Evolutionary conservation across 2,113 vertebrate genomes (phyloP).

Genomic region (Equus przewalskii): DNA sequence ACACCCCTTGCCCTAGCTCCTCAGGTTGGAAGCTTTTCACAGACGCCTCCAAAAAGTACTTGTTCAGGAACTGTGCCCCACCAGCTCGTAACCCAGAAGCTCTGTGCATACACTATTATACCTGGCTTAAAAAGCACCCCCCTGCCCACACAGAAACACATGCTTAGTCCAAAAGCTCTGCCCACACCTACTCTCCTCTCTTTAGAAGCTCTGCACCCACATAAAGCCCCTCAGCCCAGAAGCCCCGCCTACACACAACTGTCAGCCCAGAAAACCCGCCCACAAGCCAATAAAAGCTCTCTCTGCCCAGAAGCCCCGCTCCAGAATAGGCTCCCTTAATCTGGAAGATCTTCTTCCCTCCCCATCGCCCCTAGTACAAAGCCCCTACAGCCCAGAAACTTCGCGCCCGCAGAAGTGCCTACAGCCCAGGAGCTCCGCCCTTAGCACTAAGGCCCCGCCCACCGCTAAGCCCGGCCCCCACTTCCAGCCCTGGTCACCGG

Average conservation of each 20-base stretch:
- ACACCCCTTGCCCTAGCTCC: neutral
- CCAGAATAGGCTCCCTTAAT: neutral
- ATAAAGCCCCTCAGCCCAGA: slow-evolving; percentile 5
- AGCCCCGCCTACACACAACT: slow-evolving; percentile 62
- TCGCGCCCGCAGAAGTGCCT: neutral
- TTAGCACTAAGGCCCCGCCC: neutral
- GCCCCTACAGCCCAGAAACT: neutral
- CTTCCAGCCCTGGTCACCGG: rapidly evolving
- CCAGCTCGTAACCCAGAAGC: slow-evolving; percentile 3
- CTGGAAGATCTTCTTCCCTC: neutral
- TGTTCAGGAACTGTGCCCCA: neutral
- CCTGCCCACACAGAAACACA: neutral
- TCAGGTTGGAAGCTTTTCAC: neutral
- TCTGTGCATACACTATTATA: neutral
- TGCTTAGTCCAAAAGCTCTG: slow-evolving; percentile 4
- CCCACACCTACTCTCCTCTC: slow-evolving; percentile 50
- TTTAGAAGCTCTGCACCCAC: slow-evolving; percentile 60
- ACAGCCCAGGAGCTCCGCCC: neutral
- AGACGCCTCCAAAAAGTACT: neutral
- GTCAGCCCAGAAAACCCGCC: slow-evolving; percentile 64
- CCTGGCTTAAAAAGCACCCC: slow-evolving; percentile 3
- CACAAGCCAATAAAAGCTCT: slow-evolving; percentile 10
- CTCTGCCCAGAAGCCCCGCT: neutral
- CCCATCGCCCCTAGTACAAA: neutral
- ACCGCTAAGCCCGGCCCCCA: rapidly evolving